Base-by-base conservation (phyloP, 2,888 invertebrate species). In the Drosophila tripunctata region DNA sequence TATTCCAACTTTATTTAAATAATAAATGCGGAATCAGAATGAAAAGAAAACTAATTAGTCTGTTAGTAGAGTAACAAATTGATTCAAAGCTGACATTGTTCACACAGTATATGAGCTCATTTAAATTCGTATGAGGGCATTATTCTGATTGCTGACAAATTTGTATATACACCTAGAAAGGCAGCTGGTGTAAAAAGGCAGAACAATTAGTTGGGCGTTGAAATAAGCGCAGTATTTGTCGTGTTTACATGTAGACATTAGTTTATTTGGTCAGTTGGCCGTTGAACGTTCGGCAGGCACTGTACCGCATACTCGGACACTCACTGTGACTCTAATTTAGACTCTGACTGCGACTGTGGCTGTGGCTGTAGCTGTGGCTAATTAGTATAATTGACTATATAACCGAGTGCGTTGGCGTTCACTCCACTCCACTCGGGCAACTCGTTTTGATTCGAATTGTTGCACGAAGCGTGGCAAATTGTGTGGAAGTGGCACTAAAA, bases 351-450 rank as follows among this genome's bases (percentile, higher is more conserved):
- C 19, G 12, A 6, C 31, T 35, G 10, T 24, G 12, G 22, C 36
- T 40, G 40, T 40, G 21, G 38, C 38, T 19, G 19, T 38, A 5
- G 68, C 63, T 41, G 41, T 69, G 66, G 57, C 84, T 88, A 87
- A 88, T 87, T 88, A 88, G 87, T 86, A 86, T 84, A 88, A 87
- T 88, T 87, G 87, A 84, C 78, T 74, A 76, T 84, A 88, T 76
- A 79, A 71, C 71, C 68, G 74, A 74, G 58, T 66, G 63, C 24
- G 57, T 47, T 44, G 50, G 48, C n/a, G n/a, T n/a, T n/a, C n/a
- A n/a, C n/a, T n/a, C n/a, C n/a, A n/a, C 57, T 35, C 38, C 44
- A 45, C 14, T 33, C 47, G 27, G 52, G 21, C 33, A 64, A 48
- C 63, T 54, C 54, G 57, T 44, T 75, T 58, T 75, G 77, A 87